Conservation (phyloP, 1,140 invertebrate species). For the Sarcophaga bullata region DNA sequence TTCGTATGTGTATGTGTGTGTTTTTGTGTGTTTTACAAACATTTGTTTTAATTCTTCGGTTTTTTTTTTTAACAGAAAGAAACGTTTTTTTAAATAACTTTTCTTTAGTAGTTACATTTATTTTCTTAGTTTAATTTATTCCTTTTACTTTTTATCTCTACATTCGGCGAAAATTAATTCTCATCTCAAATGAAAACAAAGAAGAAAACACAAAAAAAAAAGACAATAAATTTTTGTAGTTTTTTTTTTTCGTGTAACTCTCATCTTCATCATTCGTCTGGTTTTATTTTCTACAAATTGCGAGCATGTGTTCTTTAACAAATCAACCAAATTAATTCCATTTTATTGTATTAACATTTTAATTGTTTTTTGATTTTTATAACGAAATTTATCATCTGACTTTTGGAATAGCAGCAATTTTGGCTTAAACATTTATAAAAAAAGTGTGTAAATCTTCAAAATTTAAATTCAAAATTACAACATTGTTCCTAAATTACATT, state of each 20-base stretch:
- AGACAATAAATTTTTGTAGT: background rate
- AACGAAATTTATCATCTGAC: background rate
- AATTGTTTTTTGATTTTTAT: background rate
- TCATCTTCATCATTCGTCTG: slow-evolving; percentile 53
- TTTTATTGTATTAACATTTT: background rate
- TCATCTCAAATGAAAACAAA: background rate
- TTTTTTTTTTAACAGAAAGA: background rate
- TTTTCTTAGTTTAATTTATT: background rate
- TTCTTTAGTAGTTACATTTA: background rate
- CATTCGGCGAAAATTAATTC: no score
- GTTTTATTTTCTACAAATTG: slow-evolving; percentile 58
- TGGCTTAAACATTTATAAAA: slow-evolving; percentile 5
- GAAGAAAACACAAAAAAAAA: no score
- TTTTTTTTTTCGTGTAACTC: background rate
- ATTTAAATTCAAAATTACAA: background rate
- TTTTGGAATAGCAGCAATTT: slow-evolving; percentile 8
- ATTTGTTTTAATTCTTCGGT: background rate
- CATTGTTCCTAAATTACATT: background rate
- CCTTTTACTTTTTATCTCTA: background rate
- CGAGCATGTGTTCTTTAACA: slow-evolving; percentile 45
- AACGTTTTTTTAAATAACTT: no score
- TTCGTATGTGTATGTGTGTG: no score
- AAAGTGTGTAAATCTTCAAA: background rate
- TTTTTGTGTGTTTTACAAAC: background rate
- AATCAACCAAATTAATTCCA: background rate